Evolutionary conservation across 2,888 invertebrate species (phyloP).

Genomic region (Chorisops tibialis): DNA sequence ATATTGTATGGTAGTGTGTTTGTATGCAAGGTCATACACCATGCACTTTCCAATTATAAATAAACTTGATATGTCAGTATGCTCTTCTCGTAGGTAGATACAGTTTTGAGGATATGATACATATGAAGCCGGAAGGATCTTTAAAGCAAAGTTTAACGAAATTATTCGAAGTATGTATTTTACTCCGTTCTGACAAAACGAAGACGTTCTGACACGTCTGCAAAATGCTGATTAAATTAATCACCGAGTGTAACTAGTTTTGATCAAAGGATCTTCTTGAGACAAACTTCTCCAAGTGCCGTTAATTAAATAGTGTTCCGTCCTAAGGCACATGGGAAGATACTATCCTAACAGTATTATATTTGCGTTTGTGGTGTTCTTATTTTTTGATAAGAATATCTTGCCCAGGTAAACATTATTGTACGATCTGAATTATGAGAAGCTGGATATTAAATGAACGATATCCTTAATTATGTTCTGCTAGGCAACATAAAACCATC

Average conservation of each 20-base stretch:
- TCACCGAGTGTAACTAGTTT: conserved; percentile 19
- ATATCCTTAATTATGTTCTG: too few species aligned
- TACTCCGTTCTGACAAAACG: not conserved
- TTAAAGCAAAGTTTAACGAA: conserved; percentile 8
- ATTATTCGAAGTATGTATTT: conserved; percentile 16
- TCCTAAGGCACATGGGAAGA: too few species aligned
- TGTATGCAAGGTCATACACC: conserved; percentile 13
- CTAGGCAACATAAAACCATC: too few species aligned
- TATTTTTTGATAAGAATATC: too few species aligned
- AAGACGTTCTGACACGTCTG: conserved; percentile 28
- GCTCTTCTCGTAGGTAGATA: not conserved
- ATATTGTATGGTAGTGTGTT: not conserved
- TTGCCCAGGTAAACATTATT: too few species aligned
- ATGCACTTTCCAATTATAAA: conserved; percentile 25
- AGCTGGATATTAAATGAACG: too few species aligned
- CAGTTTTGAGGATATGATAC: conserved; percentile 10
- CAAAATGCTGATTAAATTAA: conserved; percentile 31
- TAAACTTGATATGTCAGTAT: conserved; percentile 22
- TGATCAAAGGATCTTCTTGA: conserved; percentile 24
- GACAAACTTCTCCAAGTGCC: conserved; percentile 18
- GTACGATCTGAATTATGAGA: too few species aligned
- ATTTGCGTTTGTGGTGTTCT: too few species aligned
- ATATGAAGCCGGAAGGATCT: conserved; percentile 17
- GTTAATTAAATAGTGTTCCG: conserved; percentile 7
- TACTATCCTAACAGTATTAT: too few species aligned